Base-by-base conservation (phyloP, 2,888 invertebrate species). In the Malthinus flaveolus region DNA sequence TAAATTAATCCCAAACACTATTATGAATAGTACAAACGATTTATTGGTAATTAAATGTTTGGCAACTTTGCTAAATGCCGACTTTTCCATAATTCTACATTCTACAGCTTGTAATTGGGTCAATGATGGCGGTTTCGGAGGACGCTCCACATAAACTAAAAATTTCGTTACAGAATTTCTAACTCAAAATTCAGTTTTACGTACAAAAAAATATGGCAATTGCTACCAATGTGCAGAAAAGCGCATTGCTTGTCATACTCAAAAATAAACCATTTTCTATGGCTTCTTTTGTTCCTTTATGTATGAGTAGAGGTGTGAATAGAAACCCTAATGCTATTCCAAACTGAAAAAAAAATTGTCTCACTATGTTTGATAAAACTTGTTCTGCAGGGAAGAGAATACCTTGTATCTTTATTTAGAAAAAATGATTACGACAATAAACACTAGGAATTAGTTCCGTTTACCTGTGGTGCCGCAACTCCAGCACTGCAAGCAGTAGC, bases 381-480 rank as follows among this genome's bases (percentile, higher is more conserved):
- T n/a, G n/a, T n/a, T n/a, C n/a, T n/a, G n/a, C n/a, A n/a, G n/a
- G n/a, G n/a, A n/a, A n/a, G n/a, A n/a, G n/a, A n/a, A n/a, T n/a
- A n/a, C n/a, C n/a, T n/a, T n/a, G n/a, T n/a, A n/a, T n/a, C n/a
- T n/a, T n/a, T n/a, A n/a, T n/a, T n/a, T n/a, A n/a, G n/a, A n/a
- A n/a, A n/a, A 47, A 39, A 33, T 15, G 2, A 13, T 9, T 35
- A 34, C 12, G 23, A n/a, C 23, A 39, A 23, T 51, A 7, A 32
- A 7, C 7, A 23, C 13, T n/a, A n/a, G n/a, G n/a, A n/a, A n/a
- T n/a, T n/a, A n/a, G n/a, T n/a, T n/a, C n/a, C n/a, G n/a, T n/a
- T n/a, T n/a, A 97, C 96, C 89, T 98, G 97, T 81, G 97, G 97
- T 12, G 98, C 98, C 77, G 98, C 97, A 9, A 99, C 97, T 5